These are phyloP conservation scores for Podabrus alpinus DNA, from an alignment of 2,888 invertebrate genomes.

Conservation along the genomic window DNA sequence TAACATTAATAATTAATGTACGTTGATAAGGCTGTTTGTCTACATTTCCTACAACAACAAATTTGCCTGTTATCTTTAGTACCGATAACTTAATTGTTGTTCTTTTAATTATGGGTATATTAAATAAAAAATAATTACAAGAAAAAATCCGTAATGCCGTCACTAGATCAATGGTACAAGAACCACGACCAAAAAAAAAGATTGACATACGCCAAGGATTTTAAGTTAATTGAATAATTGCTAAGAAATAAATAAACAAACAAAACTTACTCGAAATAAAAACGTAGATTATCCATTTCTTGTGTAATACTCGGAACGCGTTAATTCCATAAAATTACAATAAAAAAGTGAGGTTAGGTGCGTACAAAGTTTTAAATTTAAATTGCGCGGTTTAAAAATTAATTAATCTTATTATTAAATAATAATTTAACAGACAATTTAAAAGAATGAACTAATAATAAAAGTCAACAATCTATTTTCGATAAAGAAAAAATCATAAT, in stretches of 20 bases:
- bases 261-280: constrained; percentile 20
- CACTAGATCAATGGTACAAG: neutral
- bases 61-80: neutral
- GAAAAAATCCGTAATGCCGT: neutral
- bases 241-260: neutral
- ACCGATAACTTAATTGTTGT: neutral
- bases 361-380: neutral
- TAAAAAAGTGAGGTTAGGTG: constrained; percentile 4
- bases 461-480: neutral
- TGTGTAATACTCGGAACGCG: neutral
- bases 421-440: neutral
- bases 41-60: neutral
- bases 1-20: neutral
- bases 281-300: constrained; percentile 21
- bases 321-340: constrained; percentile 25
- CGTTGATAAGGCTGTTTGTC: neutral
- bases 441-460: neutral
- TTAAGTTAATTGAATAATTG: neutral
- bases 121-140: neutral
- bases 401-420: neutral
- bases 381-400: neutral
- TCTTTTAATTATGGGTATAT: neutral
- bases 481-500: neutral
- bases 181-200: neutral
- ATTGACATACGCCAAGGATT: neutral